phyloP scores from a whole-genome alignment of 2,113 vertebrate species.

The Petaurus breviceps region DNA sequence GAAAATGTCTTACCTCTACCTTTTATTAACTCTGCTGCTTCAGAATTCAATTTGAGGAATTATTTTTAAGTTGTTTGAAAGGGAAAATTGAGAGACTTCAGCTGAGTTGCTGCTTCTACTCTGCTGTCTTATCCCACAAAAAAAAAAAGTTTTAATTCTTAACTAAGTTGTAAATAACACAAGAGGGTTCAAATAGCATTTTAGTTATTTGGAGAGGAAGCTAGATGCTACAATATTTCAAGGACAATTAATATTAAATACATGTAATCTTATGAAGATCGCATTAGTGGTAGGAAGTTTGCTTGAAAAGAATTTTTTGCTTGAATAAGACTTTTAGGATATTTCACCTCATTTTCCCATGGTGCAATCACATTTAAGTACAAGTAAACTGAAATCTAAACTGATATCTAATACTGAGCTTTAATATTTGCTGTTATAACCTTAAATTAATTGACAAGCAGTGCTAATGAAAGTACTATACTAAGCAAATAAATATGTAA shows the following conservation, averaged over 20 bases:
- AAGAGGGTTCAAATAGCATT: neutral
- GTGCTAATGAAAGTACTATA: neutral
- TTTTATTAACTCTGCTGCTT: neutral
- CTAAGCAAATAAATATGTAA: neutral
- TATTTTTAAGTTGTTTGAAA: neutral
- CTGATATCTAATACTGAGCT: neutral
- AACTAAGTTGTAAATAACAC: neutral
- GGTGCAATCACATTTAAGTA: neutral
- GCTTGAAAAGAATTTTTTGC: neutral
- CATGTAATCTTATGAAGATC: slow-evolving; percentile 53
- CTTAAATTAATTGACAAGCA: neutral
- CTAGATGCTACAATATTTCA: slow-evolving; percentile 14
- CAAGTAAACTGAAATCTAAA: neutral
- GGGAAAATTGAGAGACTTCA: neutral
- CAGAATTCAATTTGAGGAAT: neutral
- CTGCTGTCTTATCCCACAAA: neutral
- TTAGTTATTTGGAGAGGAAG: slow-evolving; percentile 23
- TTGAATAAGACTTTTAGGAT: slow-evolving; percentile 3
- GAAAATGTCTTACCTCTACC: neutral
- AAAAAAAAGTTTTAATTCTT: slow-evolving; percentile 23
- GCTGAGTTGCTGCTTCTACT: neutral
- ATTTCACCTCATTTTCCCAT: neutral
- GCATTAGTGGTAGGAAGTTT: neutral
- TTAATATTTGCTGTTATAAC: neutral
- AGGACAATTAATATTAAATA: slow-evolving; percentile 43